A percentile compares a stretch with the other conserved stretches of the same genome.
phyloP scores from a whole-genome alignment of 2,113 vertebrate genomes.

The Spea bombifrons region DNA sequence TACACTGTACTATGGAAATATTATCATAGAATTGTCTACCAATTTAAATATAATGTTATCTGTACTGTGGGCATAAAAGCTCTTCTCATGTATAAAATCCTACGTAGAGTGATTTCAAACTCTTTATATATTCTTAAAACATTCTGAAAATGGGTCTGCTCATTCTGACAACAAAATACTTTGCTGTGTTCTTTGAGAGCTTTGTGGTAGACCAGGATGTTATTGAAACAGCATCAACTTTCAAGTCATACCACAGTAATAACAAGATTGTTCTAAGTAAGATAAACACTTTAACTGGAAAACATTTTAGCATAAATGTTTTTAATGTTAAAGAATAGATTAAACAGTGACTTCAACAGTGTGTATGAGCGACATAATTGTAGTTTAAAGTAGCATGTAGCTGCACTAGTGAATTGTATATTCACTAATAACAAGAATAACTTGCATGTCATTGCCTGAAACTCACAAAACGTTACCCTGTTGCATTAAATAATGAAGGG shows the following conservation, averaged over 20 bases:
- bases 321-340: not conserved
- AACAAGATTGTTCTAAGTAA: not conserved
- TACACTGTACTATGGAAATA: too few species aligned
- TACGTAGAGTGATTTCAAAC: too few species aligned
- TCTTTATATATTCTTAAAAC: too few species aligned
- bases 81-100: too few species aligned
- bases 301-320: not conserved
- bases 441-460: too few species aligned
- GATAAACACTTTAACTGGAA: not conserved
- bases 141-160: not conserved
- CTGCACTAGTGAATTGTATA: too few species aligned
- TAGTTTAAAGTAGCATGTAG: not conserved
- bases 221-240: not conserved
- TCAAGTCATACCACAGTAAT: not conserved
- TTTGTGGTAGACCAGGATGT: not conserved
- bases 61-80: too few species aligned
- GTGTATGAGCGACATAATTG: not conserved
- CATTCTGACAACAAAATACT: not conserved
- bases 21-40: too few species aligned
- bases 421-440: too few species aligned
- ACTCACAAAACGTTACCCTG: too few species aligned
- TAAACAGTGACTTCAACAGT: not conserved
- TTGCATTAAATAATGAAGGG: too few species aligned
- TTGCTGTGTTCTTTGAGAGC: not conserved
- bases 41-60: too few species aligned